Percentiles rank a stretch among this genome's conserved stretches.
These are phyloP conservation scores for Syngnathoides biaculeatus DNA, from an alignment of 2,113 vertebrate species.

Conservation along the genomic window DNA sequence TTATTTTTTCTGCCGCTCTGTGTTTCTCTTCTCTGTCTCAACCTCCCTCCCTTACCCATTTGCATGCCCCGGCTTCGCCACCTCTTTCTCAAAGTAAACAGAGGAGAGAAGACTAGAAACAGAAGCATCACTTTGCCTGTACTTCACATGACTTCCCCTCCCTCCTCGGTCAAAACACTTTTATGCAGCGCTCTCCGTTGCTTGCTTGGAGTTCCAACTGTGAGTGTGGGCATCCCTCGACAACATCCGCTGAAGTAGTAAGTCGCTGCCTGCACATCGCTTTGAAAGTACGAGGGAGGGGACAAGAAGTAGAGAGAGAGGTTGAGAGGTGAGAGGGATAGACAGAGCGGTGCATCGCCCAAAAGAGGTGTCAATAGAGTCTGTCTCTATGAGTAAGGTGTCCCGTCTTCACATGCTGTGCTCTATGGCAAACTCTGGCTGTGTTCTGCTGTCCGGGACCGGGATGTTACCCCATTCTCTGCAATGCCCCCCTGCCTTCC, in stretches of 20 bases:
- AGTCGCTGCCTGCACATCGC: conserved; percentile 28
- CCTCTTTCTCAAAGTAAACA: conserved; percentile 60
- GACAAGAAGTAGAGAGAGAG: conserved; percentile 13
- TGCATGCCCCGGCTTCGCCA: conserved; percentile 33
- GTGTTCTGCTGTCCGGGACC: conserved; percentile 89
- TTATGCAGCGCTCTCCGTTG: neutral
- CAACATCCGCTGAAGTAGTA: conserved; percentile 29
- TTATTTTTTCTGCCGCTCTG: neutral
- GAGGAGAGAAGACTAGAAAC: conserved; percentile 34
- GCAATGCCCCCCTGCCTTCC: conserved; percentile 89
- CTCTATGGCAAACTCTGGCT: conserved; percentile 95
- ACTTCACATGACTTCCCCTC: conserved; percentile 26
- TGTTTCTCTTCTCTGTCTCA: neutral
- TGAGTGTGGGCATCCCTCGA: conserved; percentile 38
- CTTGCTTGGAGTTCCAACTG: conserved; percentile 25
- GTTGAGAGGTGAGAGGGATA: conserved; percentile 45
- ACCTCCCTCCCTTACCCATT: conserved; percentile 7
- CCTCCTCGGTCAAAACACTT: neutral
- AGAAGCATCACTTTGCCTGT: conserved; percentile 36
- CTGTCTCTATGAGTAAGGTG: conserved; percentile 67
- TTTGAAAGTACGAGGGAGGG: conserved; percentile 21
- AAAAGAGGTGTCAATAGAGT: conserved; percentile 29
- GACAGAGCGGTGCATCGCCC: conserved; percentile 33
- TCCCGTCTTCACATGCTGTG: conserved; percentile 89
- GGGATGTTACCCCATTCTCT: conserved; percentile 90